Evolutionary conservation across 2,888 invertebrate species (phyloP).

Genomic region (Thymelicus lineola): DNA sequence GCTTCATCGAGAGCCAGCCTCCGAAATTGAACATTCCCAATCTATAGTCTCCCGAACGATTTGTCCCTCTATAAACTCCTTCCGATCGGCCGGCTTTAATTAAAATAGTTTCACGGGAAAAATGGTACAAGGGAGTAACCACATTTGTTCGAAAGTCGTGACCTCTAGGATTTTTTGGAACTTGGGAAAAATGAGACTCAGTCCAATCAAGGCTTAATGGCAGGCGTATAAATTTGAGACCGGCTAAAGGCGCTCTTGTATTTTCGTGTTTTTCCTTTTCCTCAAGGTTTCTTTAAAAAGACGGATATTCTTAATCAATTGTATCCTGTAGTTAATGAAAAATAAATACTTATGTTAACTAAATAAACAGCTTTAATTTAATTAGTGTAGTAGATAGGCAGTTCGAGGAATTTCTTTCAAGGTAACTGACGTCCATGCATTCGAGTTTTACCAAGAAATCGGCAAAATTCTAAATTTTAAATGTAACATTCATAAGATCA

Average conservation of each 20-base stretch:
- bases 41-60: slow-evolving; percentile 69
- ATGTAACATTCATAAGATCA: background rate
- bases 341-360: background rate
- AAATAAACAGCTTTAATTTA: background rate
- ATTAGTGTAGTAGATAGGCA: background rate
- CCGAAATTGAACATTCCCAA: slow-evolving; percentile 75
- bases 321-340: background rate
- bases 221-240: slow-evolving; percentile 37
- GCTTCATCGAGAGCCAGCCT: slow-evolving; percentile 65
- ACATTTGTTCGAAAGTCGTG: slow-evolving; percentile 53
- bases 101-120: slow-evolving; percentile 79
- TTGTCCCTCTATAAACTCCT: slow-evolving; percentile 76
- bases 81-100: slow-evolving; percentile 72
- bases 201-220: slow-evolving; percentile 46
- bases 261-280: slow-evolving; percentile 13
- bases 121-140: slow-evolving; percentile 64
- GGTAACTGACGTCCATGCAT: background rate
- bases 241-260: slow-evolving; percentile 9
- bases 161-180: slow-evolving; percentile 45
- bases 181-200: slow-evolving; percentile 43
- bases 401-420: background rate
- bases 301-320: slow-evolving; percentile 8
- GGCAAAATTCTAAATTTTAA: slow-evolving; percentile 2
- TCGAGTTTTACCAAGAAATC: slow-evolving; percentile 1
- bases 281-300: slow-evolving; percentile 4